A percentile compares a stretch with the other conserved stretches of the same genome.
Conservation (phyloP, 2,888 invertebrate species). For the Mylabris sibirica region DNA sequence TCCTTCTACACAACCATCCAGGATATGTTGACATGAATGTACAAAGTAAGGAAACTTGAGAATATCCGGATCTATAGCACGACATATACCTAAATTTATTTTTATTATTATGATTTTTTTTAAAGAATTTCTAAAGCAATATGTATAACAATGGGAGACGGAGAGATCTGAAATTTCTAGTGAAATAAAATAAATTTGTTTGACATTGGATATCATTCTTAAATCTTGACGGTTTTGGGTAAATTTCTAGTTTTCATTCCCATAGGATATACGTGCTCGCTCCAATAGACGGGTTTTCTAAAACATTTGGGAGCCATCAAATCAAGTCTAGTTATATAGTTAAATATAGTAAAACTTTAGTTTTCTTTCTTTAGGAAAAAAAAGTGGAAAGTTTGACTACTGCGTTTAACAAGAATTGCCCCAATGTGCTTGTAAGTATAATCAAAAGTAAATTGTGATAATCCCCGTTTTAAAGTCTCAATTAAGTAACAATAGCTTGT, state of each 20-base stretch:
- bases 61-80: background rate
- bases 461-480: conserved; percentile 8
- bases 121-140: conserved; percentile 12
- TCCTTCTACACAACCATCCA: conserved; percentile 16
- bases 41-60: conserved; percentile 18
- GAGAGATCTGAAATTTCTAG: background rate
- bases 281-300: background rate
- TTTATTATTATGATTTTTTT: conserved; percentile 19
- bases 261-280: background rate
- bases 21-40: conserved; percentile 28
- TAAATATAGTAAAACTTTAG: background rate
- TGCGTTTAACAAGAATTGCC: background rate
- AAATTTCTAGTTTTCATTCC: background rate
- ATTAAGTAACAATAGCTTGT: conserved; percentile 29
- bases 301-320: conserved; percentile 5
- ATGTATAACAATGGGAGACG: background rate
- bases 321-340: conserved; percentile 1
- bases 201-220: background rate
- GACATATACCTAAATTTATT: conserved; percentile 6
- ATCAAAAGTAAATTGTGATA: conserved; percentile 3
- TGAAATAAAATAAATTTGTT: background rate
- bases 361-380: background rate
- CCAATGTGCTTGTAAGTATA: background rate
- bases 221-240: background rate
- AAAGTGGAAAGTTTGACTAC: background rate